Conservation (phyloP, 1,140 invertebrate genomes). For the Saccostrea glomerata region DNA sequence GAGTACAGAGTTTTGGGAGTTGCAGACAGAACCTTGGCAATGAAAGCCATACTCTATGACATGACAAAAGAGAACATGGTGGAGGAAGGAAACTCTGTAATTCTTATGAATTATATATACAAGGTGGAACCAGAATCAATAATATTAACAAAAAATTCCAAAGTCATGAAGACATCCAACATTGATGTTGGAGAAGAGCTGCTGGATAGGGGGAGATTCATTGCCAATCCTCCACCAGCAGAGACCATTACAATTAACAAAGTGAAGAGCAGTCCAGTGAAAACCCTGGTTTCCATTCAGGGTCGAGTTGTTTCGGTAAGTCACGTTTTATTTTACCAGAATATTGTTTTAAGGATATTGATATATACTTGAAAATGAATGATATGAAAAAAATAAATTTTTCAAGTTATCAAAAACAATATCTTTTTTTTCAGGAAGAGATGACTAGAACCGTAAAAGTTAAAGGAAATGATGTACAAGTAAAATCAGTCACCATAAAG, state of each 20-base stretch:
- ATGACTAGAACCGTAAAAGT: neutral
- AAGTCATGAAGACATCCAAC: neutral
- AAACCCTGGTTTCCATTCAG: neutral
- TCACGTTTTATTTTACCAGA: neutral
- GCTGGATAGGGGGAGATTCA: neutral
- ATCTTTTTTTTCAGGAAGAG: too few relatives aligned
- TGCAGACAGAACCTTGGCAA: neutral
- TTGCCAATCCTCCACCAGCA: neutral
- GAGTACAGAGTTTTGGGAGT: neutral
- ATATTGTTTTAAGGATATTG: neutral
- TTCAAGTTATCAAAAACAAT: too few relatives aligned
- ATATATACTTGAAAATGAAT: too few relatives aligned
- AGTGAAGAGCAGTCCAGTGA: neutral
- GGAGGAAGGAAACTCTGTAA: neutral
- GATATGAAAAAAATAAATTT: neutral
- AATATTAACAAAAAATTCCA: neutral
- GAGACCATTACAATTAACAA: neutral
- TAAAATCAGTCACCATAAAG: neutral
- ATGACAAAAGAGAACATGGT: neutral
- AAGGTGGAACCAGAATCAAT: neutral
- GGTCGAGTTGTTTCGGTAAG: constrained; percentile 15
- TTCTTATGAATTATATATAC: neutral
- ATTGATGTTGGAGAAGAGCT: neutral
- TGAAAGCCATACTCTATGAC: neutral
- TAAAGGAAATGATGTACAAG: neutral